Evolutionary conservation across 2,113 vertebrate species (phyloP), one percentile per base, ranked within the genome.

Genomic region (Myxocyprinus asiaticus): DNA sequence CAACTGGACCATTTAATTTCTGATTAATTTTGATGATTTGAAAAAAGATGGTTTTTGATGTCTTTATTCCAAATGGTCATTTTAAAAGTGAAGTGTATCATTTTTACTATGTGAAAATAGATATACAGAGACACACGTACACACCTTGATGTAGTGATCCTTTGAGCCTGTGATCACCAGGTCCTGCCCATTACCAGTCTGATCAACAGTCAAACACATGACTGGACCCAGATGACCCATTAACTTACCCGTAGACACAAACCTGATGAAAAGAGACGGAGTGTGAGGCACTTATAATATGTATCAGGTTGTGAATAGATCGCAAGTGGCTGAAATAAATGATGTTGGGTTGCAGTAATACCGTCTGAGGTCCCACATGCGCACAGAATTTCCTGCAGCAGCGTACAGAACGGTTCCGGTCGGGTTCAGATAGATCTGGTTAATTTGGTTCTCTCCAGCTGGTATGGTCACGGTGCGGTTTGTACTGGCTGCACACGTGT

Each of bases 341-440:
- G 22, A 33, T 33, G 22, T 33, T 3, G 6, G 22, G 22, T 33
- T 33, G 22, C 17, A 15, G 47, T 10, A 4, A 79, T 88, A 99
- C 97, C 95, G 96, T 82, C 96, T 94, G 12, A 99, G 94, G 76
- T 99, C 98, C 98, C 98, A 99, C 89, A 98, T 96, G 70, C 98
- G 89, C 83, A 99, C 97, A 0, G 95, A 93, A 84, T 97, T 99
- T 15, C 98, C 97, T 9, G 98, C 95, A 47, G 97, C 97, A 1
- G 95, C 95, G 14, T 99, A 99, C 5, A 99, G 95, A 78, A 96
- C 93, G 0, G 94, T 94, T 61, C 97, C 97, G 0, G 91, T 94
- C 75, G 96, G 94, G 84, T 98, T 99, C 33, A 99, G 92, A 3
- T 95, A 94, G 71, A 98, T 96, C 83, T 99, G 97, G 87, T 98